These are phyloP conservation scores for Phlogophora meticulosa DNA, from an alignment of 2,888 invertebrate genomes.

Conservation along the genomic window DNA sequence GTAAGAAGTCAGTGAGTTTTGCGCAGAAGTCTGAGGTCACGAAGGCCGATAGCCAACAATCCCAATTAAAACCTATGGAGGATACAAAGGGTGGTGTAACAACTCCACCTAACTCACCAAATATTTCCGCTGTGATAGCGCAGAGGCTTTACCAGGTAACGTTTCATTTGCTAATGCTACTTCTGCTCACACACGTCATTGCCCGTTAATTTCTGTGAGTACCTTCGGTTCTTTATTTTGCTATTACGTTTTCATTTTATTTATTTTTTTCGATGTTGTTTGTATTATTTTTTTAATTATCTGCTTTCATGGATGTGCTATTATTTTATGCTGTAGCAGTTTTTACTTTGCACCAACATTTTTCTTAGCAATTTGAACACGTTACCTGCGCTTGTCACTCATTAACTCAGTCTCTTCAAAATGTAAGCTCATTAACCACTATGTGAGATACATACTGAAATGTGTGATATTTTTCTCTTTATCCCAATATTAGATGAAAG, in stretches of 20 bases:
- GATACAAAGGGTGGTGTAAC: constrained; percentile 88
- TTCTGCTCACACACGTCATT: constrained; percentile 81
- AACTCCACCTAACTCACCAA: constrained; percentile 94
- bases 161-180: constrained; percentile 71
- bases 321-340: constrained; percentile 45
- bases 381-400: constrained; percentile 62
- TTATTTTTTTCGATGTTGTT: constrained; percentile 50
- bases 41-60: constrained; percentile 81
- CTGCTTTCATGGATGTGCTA: constrained; percentile 49
- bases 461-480: constrained; percentile 7
- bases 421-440: constrained; percentile 56
- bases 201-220: constrained; percentile 88
- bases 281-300: constrained; percentile 10
- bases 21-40: constrained; percentile 91
- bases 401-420: constrained; percentile 41
- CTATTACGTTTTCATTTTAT: constrained; percentile 67
- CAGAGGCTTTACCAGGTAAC: constrained; percentile 92
- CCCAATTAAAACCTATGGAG: constrained; percentile 88
- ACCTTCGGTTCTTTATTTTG: constrained; percentile 82
- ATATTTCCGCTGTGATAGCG: constrained; percentile 92
- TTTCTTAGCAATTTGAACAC: constrained; percentile 56
- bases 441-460: constrained; percentile 27
- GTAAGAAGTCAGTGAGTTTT: constrained; percentile 95
- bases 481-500: constrained; percentile 41
- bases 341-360: constrained; percentile 60